Evolutionary conservation across 2,888 invertebrate genomes (phyloP).

Genomic region (Chesias legatella): DNA sequence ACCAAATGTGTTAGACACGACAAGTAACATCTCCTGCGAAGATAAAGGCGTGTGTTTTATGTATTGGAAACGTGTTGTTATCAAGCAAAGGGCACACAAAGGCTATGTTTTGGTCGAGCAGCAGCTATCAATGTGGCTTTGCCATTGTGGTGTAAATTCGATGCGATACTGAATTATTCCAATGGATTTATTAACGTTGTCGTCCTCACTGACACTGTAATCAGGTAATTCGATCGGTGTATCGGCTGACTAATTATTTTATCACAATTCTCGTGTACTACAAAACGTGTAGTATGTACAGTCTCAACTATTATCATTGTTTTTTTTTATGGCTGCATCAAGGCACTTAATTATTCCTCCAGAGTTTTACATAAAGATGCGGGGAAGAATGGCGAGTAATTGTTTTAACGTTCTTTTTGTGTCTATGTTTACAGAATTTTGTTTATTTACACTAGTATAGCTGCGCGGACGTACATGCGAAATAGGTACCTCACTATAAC

Average conservation of each 20-base stretch:
- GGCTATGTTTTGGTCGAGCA: constrained; percentile 76
- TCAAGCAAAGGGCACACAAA: constrained; percentile 43
- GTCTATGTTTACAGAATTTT: constrained; percentile 70
- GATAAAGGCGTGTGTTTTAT: constrained; percentile 44
- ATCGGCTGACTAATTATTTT: constrained; percentile 19
- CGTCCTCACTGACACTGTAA: constrained; percentile 44
- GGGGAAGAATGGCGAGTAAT: constrained; percentile 54
- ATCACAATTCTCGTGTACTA: constrained; percentile 22
- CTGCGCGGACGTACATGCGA: constrained; percentile 37
- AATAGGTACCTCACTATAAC: constrained; percentile 4
- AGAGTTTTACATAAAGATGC: constrained; percentile 28
- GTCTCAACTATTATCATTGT: constrained; percentile 34
- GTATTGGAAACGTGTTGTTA: constrained; percentile 27
- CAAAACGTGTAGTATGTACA: constrained; percentile 23
- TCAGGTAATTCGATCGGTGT: constrained; percentile 48
- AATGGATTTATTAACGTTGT: constrained; percentile 58
- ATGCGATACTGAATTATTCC: constrained; percentile 61
- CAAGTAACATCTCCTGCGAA: constrained; percentile 37
- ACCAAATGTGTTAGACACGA: constrained; percentile 39
- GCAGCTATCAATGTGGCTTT: constrained; percentile 63
- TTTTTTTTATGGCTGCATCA: constrained; percentile 34
- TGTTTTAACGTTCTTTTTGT: constrained; percentile 62
- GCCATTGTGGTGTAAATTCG: constrained; percentile 69
- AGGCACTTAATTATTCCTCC: constrained; percentile 7
- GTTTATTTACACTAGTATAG: constrained; percentile 70